Conservation (phyloP, 2,797 vertebrate genomes). For the Characodon lateralis region DNA sequence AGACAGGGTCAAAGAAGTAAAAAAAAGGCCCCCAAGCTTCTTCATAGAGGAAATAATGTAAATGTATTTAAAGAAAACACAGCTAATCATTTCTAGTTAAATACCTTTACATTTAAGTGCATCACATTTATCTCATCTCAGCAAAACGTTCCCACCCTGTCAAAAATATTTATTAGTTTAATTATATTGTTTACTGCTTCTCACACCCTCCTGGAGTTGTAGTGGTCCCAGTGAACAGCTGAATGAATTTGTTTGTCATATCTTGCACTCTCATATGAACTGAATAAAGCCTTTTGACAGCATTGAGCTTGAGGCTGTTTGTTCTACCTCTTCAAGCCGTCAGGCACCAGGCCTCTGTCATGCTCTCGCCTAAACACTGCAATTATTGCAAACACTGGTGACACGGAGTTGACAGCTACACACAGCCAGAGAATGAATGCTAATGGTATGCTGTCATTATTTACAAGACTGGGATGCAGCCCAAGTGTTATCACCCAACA, state of each 20-base stretch:
- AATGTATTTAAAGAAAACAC: neutral
- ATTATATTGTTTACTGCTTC: slow-evolving; percentile 39
- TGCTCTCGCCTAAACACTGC: slow-evolving; percentile 67
- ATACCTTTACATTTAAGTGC: slow-evolving; percentile 15
- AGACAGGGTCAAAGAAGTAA: neutral
- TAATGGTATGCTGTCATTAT: slow-evolving; percentile 80
- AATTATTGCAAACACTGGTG: slow-evolving; percentile 77
- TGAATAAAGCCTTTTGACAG: slow-evolving; percentile 55
- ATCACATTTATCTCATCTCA: slow-evolving; percentile 23
- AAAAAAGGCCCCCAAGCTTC: neutral
- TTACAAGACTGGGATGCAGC: slow-evolving; percentile 77
- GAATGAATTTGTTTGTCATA: slow-evolving; percentile 40
- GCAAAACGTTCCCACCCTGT: slow-evolving; percentile 33
- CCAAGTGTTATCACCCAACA: slow-evolving; percentile 77
- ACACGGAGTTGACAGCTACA: slow-evolving; percentile 71
- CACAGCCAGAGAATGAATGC: slow-evolving; percentile 68
- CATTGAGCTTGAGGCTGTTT: slow-evolving; percentile 58
- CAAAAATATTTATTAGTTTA: slow-evolving; percentile 32
- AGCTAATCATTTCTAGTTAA: neutral
- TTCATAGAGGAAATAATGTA: neutral
- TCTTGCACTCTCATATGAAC: slow-evolving; percentile 29
- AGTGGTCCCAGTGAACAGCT: slow-evolving; percentile 25
- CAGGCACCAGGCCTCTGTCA: slow-evolving; percentile 57
- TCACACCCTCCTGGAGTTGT: slow-evolving; percentile 26
- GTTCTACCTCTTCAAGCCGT: slow-evolving; percentile 54